phyloP scores from a whole-genome alignment of 1,140 invertebrate species.

The Grapholita molesta region DNA sequence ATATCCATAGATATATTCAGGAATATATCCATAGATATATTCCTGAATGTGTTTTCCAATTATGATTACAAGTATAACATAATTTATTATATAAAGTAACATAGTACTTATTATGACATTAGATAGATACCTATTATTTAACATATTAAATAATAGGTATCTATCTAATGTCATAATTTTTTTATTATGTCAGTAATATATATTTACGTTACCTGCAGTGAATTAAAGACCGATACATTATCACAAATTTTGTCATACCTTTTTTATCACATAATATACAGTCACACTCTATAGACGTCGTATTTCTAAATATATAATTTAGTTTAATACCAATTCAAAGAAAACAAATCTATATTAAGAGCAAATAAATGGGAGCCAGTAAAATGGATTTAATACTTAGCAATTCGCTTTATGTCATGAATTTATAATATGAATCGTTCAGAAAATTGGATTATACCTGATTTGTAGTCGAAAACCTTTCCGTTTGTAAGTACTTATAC shows the following conservation, averaged over 20 bases:
- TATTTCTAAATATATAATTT: neutral
- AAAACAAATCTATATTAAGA: neutral
- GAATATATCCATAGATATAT: too few species aligned
- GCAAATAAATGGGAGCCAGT: neutral
- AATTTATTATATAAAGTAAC: too few species aligned
- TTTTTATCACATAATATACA: too few species aligned
- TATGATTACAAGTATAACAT: too few species aligned
- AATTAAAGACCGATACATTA: too few species aligned
- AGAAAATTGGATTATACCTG: neutral
- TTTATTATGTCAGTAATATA: too few species aligned
- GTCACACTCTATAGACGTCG: neutral
- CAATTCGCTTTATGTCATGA: neutral
- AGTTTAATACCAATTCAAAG: neutral
- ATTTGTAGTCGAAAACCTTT: neutral
- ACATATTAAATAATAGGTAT: too few species aligned
- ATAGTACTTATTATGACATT: neutral
- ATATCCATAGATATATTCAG: too few species aligned
- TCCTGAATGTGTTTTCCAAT: too few species aligned
- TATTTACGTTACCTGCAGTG: too few species aligned
- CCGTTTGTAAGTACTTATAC: neutral
- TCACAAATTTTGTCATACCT: too few species aligned
- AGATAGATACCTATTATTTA: neutral
- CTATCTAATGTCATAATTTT: too few species aligned
- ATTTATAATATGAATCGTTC: neutral
- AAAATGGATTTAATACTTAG: neutral